Conservation (phyloP, 1,140 invertebrate genomes). For the Laupala kohalensis region DNA sequence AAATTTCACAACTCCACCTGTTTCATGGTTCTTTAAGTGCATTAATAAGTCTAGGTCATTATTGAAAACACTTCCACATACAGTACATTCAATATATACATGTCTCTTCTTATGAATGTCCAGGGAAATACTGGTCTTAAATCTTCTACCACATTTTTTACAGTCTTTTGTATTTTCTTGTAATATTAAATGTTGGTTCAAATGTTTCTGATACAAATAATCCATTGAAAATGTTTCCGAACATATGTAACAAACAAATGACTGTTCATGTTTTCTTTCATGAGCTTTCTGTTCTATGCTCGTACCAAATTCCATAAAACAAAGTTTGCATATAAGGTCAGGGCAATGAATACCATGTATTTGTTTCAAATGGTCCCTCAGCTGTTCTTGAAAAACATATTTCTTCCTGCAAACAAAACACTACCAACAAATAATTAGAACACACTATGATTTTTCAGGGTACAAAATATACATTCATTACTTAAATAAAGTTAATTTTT, state of each 20-base stretch:
- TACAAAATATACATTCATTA: too few species aligned
- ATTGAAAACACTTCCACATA: constrained; percentile 1
- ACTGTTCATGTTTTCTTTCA: constrained; percentile 10
- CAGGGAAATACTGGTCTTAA: constrained; percentile 3
- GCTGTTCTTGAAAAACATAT: not conserved
- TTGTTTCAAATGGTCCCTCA: constrained; percentile 2
- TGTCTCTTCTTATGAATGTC: constrained; percentile 1
- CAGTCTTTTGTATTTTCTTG: constrained; percentile 6
- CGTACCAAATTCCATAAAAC: constrained; percentile 12
- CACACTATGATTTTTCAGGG: not conserved
- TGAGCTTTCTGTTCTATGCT: constrained; percentile 11
- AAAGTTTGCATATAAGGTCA: constrained; percentile 9
- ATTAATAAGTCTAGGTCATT: constrained; percentile 7
- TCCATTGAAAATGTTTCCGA: constrained; percentile 1
- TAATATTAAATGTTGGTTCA: constrained; percentile 7
- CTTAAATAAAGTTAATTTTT: too few species aligned
- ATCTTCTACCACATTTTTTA: constrained; percentile 5
- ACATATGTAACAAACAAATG: constrained; percentile 1
- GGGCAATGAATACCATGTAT: constrained; percentile 10
- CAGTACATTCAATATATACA: not conserved
- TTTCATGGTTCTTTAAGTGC: constrained; percentile 6
- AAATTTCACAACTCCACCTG: not conserved
- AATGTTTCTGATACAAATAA: constrained; percentile 4
- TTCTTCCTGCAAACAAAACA: constrained; percentile 12
- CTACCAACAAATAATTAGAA: constrained; percentile 5